Conservation (phyloP, 2,888 invertebrate genomes). For the Teleogryllus oceanicus region DNA sequence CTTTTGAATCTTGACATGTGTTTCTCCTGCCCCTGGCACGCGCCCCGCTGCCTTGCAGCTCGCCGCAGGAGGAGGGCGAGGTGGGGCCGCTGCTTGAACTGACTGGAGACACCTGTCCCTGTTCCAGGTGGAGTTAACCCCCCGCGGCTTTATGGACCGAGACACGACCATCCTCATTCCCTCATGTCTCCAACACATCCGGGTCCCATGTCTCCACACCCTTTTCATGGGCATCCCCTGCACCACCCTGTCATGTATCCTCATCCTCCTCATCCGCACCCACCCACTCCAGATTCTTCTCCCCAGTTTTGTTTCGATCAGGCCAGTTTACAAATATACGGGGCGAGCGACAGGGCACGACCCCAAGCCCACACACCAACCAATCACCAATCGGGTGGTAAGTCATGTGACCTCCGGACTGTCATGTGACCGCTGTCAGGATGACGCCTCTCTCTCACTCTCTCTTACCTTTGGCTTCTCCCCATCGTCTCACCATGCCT, state of each 20-base stretch:
- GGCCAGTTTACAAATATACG: slow-evolving; percentile 50
- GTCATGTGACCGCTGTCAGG: slow-evolving; percentile 48
- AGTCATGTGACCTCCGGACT: slow-evolving; percentile 50
- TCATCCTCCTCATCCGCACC: slow-evolving; percentile 46
- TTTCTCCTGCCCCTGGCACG: slow-evolving; percentile 26
- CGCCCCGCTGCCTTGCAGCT: slow-evolving; percentile 25
- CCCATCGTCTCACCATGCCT: slow-evolving; percentile 29
- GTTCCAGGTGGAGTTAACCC: slow-evolving; percentile 40
- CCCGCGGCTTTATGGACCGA: slow-evolving; percentile 39
- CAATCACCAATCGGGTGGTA: slow-evolving; percentile 52
- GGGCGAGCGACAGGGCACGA: slow-evolving; percentile 39
- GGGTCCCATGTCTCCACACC: slow-evolving; percentile 54
- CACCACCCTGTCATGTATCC: slow-evolving; percentile 39
- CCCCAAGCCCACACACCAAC: slow-evolving; percentile 41
- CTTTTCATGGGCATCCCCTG: slow-evolving; percentile 43
- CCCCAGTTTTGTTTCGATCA: slow-evolving; percentile 61
- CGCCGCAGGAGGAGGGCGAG: background rate
- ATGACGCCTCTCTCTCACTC: slow-evolving; percentile 37
- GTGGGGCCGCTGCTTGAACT: slow-evolving; percentile 29
- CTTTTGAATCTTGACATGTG: slow-evolving; percentile 18
- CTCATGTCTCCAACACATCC: slow-evolving; percentile 52
- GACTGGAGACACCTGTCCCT: slow-evolving; percentile 37
- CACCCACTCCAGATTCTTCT: slow-evolving; percentile 45
- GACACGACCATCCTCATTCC: slow-evolving; percentile 43
- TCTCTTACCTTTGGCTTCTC: slow-evolving; percentile 31